A percentile compares a stretch with the other conserved stretches of the same genome.
phyloP scores from a whole-genome alignment of 2,113 vertebrate genomes.

The Pithys albifrons region DNA sequence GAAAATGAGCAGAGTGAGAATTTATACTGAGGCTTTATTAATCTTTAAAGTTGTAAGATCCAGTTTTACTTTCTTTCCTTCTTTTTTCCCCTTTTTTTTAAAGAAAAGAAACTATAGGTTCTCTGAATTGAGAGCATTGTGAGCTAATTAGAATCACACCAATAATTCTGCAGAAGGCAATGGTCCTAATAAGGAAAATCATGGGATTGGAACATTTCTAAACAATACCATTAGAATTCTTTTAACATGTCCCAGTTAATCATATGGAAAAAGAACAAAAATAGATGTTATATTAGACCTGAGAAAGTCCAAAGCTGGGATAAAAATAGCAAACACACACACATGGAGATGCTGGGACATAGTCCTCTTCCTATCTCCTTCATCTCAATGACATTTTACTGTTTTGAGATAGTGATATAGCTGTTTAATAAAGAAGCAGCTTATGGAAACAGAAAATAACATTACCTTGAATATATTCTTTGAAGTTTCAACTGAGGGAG shows the following conservation, averaged over 20 bases:
- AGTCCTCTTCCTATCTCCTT: not conserved
- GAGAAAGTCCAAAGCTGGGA: not conserved
- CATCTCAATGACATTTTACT: not conserved
- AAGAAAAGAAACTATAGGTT: not conserved
- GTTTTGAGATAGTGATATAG: not conserved
- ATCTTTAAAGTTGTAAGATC: not conserved
- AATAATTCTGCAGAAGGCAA: not conserved
- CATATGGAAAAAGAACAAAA: not conserved
- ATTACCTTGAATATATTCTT: not conserved
- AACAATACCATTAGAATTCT: not conserved
- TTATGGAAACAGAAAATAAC: not conserved
- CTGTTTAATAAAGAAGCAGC: not conserved
- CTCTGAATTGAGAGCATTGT: not conserved
- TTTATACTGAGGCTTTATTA: slow-evolving; percentile 9
- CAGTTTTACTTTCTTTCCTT: not conserved
- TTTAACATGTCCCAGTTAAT: not conserved
- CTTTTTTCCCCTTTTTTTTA: too few relatives aligned
- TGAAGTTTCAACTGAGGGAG: not conserved
- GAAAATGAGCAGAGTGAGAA: not conserved
- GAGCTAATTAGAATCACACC: not conserved
- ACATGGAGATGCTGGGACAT: not conserved
- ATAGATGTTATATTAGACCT: not conserved
- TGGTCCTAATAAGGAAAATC: not conserved
- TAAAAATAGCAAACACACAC: not conserved
- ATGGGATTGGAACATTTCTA: not conserved